Evolutionary conservation across 2,113 vertebrate species (phyloP).

Genomic region (Accipiter cooperii): DNA sequence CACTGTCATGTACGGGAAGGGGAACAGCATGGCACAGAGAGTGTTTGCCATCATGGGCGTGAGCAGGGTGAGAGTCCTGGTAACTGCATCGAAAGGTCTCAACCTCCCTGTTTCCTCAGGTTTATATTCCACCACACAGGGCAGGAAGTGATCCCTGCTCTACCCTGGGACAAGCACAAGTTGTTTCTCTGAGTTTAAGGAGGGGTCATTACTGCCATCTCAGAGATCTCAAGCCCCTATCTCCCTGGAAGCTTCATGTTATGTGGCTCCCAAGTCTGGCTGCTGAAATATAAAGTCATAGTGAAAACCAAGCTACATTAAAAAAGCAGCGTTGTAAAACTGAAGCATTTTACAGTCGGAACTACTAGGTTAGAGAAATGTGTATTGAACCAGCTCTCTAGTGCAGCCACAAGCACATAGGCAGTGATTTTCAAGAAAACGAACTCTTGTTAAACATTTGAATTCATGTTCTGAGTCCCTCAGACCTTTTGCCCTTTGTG

Average conservation of each 20-base stretch:
- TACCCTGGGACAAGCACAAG: accelerated
- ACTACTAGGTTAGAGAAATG: background rate
- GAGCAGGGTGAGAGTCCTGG: background rate
- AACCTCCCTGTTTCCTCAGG: background rate
- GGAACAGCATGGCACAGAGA: background rate
- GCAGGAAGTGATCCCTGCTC: background rate
- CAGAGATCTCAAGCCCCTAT: background rate
- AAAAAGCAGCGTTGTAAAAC: background rate
- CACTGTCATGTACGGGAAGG: background rate
- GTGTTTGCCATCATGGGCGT: background rate
- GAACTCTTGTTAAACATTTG: background rate
- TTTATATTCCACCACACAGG: background rate
- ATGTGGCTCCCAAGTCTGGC: background rate
- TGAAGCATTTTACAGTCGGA: background rate
- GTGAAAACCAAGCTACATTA: background rate
- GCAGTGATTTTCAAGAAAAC: background rate
- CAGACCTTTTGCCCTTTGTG: background rate
- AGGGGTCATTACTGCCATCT: background rate
- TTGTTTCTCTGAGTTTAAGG: background rate
- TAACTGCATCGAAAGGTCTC: background rate
- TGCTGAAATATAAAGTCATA: background rate
- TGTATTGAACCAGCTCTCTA: background rate
- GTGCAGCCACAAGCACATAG: background rate
- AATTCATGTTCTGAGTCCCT: background rate
- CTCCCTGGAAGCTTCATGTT: background rate